Base-by-base conservation (phyloP, 2,113 vertebrate species). In the Petroica traversi region DNA sequence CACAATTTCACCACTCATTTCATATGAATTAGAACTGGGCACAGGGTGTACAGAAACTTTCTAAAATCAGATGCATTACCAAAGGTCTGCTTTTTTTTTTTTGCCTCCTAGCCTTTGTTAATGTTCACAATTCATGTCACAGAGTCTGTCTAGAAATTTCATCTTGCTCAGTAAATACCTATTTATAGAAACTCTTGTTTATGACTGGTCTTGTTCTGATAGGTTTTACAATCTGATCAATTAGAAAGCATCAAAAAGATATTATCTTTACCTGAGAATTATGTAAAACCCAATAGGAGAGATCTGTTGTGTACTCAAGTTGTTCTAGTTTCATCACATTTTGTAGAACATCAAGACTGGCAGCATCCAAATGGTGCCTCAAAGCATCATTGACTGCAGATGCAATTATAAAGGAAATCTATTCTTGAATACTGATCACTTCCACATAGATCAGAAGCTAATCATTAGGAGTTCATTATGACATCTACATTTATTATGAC, bases 1-100 rank as follows among this genome's bases (percentile, higher is more conserved):
- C 69, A 48, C 49, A 72, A 94, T 76, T 94, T 92, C 66, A 96
- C 57, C 80, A 55, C 69, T 72, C 69, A 69, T 91, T 96, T 97
- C 74, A 75, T 34, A 29, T 69, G 33, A 75, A 45, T 23, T 73
- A 77, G 84, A 86, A 62, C 24, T 69, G 40, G 62, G 58, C 40
- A 79, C 7, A 72, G 23, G 14, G 7, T 34, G 22, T 64, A 41
- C 45, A 87, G 57, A 86, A 64, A 36, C 49, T 79, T 64, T 61
- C n/a, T 85, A 75, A 89, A 87, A 58, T 71, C 54, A 45, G 40
- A 63, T 49, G 11, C 33, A 20, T 80, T 55, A 41, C 54, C 24
- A 46, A 72, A 80, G 79, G 38, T 84, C 22, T 81, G 55, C 12
- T 7, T 22, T 57, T 31, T 36, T 38, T n/a, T 43, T 85, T 34